A percentile compares a stretch with the other conserved stretches of the same genome.
Conservation (phyloP, 2,888 invertebrate species). For the Alviniconcha strummeri region DNA sequence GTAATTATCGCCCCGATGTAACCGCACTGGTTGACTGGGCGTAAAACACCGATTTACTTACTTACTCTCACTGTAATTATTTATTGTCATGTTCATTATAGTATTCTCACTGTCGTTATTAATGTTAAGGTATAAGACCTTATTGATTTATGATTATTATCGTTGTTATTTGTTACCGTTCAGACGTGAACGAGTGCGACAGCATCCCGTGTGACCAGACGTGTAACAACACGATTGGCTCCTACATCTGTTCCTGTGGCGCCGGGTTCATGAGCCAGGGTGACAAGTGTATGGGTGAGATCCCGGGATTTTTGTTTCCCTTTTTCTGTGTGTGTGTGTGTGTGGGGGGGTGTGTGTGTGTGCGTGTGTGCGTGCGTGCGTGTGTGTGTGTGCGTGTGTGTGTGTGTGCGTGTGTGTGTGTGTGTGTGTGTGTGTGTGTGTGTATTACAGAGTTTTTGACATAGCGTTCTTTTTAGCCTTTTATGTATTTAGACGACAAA, state of each 20-base stretch:
- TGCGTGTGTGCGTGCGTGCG: neutral
- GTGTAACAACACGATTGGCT: constrained; percentile 41
- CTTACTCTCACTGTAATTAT: no score
- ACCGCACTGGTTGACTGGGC: no score
- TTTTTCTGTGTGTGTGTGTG: no score
- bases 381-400: constrained; percentile 9
- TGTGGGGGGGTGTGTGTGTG: neutral
- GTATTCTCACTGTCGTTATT: no score
- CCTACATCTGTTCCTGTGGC: constrained; percentile 41
- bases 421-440: neutral
- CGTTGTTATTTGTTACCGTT: neutral
- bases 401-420: neutral
- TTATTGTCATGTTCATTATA: no score
- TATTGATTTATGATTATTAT: no score
- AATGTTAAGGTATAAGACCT: no score
- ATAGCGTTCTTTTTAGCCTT: neutral
- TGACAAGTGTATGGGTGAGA: constrained; percentile 37
- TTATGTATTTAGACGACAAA: no score
- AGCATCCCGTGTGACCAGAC: constrained; percentile 37
- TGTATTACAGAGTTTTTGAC: neutral
- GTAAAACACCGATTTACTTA: no score
- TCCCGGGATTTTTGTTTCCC: neutral
- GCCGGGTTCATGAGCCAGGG: constrained; percentile 33
- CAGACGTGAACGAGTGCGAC: constrained; percentile 39
- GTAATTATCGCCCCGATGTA: no score